Percentiles rank a stretch among this genome's conserved stretches.
Conservation (phyloP, 2,113 vertebrate genomes). For the Glareola pratincola region DNA sequence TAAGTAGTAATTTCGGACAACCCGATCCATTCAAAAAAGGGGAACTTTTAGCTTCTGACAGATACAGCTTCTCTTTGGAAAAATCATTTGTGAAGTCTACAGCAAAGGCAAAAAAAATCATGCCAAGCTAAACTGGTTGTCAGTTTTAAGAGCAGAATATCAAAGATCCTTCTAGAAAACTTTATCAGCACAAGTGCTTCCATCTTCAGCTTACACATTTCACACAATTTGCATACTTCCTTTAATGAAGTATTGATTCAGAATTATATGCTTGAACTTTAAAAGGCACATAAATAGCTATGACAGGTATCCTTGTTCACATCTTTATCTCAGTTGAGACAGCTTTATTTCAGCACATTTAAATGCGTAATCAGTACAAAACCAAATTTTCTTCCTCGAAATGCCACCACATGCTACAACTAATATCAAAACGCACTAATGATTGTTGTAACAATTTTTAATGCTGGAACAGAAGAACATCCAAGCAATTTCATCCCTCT, state of each 20-base stretch:
- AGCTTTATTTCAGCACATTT: background rate
- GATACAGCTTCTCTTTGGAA: background rate
- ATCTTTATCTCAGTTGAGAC: background rate
- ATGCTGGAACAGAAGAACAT: background rate
- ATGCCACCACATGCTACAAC: constrained; percentile 14
- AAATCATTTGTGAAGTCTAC: background rate
- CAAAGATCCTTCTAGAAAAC: background rate
- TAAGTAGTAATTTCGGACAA: background rate
- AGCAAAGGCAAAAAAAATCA: background rate
- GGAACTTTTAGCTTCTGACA: background rate
- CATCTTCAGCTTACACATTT: background rate
- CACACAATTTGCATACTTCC: background rate
- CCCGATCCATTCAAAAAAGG: background rate
- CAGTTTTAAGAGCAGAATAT: background rate
- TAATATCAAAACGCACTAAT: background rate
- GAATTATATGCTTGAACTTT: background rate
- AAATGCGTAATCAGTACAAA: background rate
- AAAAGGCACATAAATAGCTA: background rate
- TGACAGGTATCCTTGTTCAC: constrained; percentile 4
- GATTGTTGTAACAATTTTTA: background rate
- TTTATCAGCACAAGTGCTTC: background rate
- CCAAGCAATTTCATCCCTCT: background rate
- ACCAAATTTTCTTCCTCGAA: background rate
- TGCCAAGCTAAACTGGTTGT: background rate
- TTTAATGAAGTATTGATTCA: background rate